Conservation (phyloP, 1,140 invertebrate species). For the Penaeus chinensis region DNA sequence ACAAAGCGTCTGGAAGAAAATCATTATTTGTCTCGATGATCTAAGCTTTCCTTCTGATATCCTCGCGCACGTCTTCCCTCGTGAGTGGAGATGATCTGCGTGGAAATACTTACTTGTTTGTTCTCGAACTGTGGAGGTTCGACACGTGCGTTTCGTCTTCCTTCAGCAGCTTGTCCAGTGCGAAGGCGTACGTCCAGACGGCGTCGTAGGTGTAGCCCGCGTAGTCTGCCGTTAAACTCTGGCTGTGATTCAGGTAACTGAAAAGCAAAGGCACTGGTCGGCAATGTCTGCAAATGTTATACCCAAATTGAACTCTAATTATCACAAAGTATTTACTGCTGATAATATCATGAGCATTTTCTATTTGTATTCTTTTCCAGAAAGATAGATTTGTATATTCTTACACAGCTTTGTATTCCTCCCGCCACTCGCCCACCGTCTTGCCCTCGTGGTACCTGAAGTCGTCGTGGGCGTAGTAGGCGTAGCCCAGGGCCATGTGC, state of each 20-base stretch:
- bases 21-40: background rate
- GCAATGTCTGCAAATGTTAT: background rate
- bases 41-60: too few relatives aligned
- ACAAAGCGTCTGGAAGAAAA: slow-evolving; percentile 69
- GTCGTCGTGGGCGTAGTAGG: slow-evolving; percentile 75
- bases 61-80: background rate
- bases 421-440: slow-evolving; percentile 67
- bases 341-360: too few relatives aligned
- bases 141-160: slow-evolving; percentile 73
- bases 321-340: too few relatives aligned
- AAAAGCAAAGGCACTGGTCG: background rate
- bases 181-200: slow-evolving; percentile 84
- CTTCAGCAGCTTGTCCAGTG: slow-evolving; percentile 76
- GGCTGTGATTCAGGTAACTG: too few relatives aligned
- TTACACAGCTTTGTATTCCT: slow-evolving; percentile 50
- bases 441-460: slow-evolving; percentile 75
- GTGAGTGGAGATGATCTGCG: background rate
- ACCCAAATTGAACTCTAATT: too few relatives aligned
- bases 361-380: background rate
- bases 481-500: slow-evolving; percentile 79
- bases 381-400: background rate
- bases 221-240: slow-evolving; percentile 71
- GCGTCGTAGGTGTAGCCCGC: slow-evolving; percentile 85
- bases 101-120: slow-evolving; percentile 71
- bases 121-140: slow-evolving; percentile 73